A percentile compares a stretch with the other conserved stretches of the same genome.
These are phyloP conservation scores for Actenoides lindsayi DNA, from an alignment of 2,113 vertebrate species.

Conservation along the genomic window DNA sequence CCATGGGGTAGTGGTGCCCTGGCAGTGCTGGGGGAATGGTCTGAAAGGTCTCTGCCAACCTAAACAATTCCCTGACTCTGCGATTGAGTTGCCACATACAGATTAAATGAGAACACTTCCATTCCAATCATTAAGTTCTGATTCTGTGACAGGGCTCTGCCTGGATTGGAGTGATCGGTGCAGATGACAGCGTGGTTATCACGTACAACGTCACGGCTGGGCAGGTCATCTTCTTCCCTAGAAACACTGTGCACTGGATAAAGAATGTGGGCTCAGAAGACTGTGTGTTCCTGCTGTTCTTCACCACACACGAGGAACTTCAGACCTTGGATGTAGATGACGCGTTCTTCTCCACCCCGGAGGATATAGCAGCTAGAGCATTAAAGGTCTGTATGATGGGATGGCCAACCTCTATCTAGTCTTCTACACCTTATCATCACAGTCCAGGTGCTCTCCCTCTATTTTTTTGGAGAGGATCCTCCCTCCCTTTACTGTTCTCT, in stretches of 20 bases:
- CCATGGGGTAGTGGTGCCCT: too few relatives aligned
- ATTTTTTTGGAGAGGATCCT: background rate
- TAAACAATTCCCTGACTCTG: background rate
- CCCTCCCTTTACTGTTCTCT: background rate
- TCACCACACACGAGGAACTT: slow-evolving; percentile 74
- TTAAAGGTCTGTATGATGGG: slow-evolving; percentile 48
- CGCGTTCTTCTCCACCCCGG: slow-evolving; percentile 68
- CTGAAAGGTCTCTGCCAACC: background rate
- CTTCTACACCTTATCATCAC: background rate
- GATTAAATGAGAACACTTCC: background rate
- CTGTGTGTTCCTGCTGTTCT: slow-evolving; percentile 74
- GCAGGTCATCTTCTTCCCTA: slow-evolving; percentile 75
- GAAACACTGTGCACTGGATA: slow-evolving; percentile 72
- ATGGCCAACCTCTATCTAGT: background rate
- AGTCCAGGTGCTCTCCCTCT: too few relatives aligned
- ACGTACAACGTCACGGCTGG: slow-evolving; percentile 70
- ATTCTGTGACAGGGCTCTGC: slow-evolving; percentile 55
- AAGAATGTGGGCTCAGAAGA: slow-evolving; percentile 71
- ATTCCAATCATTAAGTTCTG: accelerated
- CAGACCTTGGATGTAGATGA: slow-evolving; percentile 75
- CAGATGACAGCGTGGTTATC: slow-evolving; percentile 17
- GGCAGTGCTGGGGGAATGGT: too few relatives aligned
- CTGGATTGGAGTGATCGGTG: slow-evolving; percentile 69
- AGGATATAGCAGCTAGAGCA: slow-evolving; percentile 72
- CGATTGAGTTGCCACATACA: accelerated